Evolutionary conservation across 2,113 vertebrate species (phyloP).

Genomic region (Ophiodon elongatus): DNA sequence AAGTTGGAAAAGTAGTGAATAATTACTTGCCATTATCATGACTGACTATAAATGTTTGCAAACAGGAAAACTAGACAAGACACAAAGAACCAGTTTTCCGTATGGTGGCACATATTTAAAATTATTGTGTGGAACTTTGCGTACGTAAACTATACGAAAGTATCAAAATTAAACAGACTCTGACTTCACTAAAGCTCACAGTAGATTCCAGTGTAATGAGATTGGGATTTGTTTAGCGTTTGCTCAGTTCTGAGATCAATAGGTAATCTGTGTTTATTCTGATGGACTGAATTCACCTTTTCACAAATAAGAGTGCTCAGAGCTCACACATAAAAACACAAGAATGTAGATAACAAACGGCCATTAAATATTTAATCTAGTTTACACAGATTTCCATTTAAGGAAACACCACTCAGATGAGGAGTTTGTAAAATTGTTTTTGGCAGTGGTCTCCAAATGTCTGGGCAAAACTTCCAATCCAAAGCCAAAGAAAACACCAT

Average conservation of each 20-base stretch:
- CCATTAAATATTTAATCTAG: neutral
- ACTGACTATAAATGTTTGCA: neutral
- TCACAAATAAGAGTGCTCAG: neutral
- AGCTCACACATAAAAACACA: conserved; percentile 5
- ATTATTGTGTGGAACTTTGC: neutral
- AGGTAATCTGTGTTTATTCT: conserved; percentile 13
- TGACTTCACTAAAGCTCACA: neutral
- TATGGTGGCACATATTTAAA: neutral
- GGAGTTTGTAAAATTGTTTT: neutral
- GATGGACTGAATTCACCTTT: conserved; percentile 5
- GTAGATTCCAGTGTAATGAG: neutral
- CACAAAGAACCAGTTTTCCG: neutral
- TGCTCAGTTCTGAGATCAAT: conserved; percentile 4
- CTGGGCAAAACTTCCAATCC: neutral
- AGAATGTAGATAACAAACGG: conserved; percentile 1
- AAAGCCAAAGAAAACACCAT: neutral
- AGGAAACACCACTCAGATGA: neutral
- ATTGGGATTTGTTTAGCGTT: neutral
- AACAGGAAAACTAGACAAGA: neutral
- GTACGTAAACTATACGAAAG: neutral
- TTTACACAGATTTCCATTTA: neutral
- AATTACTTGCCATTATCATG: neutral
- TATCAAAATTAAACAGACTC: neutral
- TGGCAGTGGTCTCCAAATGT: neutral
- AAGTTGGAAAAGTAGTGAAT: neutral